Evolutionary conservation across 2,797 vertebrate species (phyloP), one percentile per base, ranked within the genome.

Genomic region (Merluccius polli): DNA sequence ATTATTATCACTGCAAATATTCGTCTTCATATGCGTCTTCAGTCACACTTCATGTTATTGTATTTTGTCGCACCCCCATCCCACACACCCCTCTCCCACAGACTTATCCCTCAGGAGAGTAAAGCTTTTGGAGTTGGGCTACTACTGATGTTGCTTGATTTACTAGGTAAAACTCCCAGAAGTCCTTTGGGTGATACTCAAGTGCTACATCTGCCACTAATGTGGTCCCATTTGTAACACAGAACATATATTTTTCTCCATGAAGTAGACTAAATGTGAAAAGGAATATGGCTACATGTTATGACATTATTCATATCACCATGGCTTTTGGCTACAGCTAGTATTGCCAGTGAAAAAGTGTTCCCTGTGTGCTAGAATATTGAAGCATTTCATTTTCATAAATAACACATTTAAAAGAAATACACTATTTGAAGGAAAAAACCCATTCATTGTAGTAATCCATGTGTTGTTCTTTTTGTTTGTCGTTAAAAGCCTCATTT

Each of bases 51-150:
- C 44, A 59, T 24, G 1, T 8, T 24, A 10, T 59, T 59, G 52
- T 24, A 24, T 15, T 68, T 69, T 15, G 15, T 69, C 67, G 32
- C 21, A 18, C 13, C 30, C 31, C 67, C 27, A 3, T 59, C 9
- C 30, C 67, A n/a, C n/a, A 59, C 52, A 13, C 30, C 89, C 77
- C 95, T 94, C 27, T 87, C 92, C 79, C 48, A 4, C 86, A 95
- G 95, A 12, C 92, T 93, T 80, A 94, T 95, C 73, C 91, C 91
- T 75, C 91, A 92, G 36, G 93, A 95, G 0, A 93, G 95, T 72
- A 95, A 95, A 82, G 94, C 94, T 0, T 94, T 95, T 41, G 95
- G 94, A 75, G 94, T 95, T 0, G 94, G 95, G 67, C 13, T 69
- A 11, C 5, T 29, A 12, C 9, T 18, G 29, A 16, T 32, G 29